phyloP scores from a whole-genome alignment of 2,797 vertebrate species.

The Pangasius macronema region DNA sequence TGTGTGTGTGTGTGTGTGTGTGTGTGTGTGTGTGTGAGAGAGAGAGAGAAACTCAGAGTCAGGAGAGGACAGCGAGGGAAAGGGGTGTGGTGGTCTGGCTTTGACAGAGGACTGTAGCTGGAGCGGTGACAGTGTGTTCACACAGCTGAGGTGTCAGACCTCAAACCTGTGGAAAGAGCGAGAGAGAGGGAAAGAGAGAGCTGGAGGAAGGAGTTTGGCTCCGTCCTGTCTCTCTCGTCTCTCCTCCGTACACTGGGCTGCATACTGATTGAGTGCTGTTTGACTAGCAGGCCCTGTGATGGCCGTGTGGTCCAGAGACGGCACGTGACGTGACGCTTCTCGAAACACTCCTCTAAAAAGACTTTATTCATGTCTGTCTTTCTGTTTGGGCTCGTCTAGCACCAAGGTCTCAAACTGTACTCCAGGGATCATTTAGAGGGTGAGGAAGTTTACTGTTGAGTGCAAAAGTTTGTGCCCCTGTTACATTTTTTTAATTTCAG shows the following conservation, averaged over 20 bases:
- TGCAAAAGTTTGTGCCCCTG: background rate
- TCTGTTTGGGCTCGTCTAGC: background rate
- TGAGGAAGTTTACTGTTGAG: background rate
- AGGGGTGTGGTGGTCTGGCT: conserved; percentile 64
- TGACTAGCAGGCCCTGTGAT: conserved; percentile 25
- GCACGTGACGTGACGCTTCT: background rate
- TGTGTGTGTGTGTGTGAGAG: conserved; percentile 15
- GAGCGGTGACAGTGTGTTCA: conserved; percentile 69
- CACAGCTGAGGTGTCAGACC: conserved; percentile 72
- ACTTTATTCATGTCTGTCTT: background rate
- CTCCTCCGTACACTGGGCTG: conserved; percentile 20
- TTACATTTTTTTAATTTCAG: background rate
- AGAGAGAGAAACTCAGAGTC: conserved; percentile 43
- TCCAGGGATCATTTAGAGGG: background rate
- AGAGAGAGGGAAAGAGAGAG: conserved; percentile 59
- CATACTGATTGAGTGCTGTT: conserved; percentile 40
- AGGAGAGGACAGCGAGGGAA: conserved; percentile 27
- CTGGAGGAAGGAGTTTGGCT: conserved; percentile 61
- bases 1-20: background rate
- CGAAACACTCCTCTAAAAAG: background rate
- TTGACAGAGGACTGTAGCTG: conserved; percentile 62
- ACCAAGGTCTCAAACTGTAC: background rate
- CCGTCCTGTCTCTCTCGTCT: conserved; percentile 44
- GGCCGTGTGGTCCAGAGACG: background rate
- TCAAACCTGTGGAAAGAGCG: conserved; percentile 63